phyloP scores from a whole-genome alignment of 2,113 vertebrate genomes.

The Menidia beryllina region DNA sequence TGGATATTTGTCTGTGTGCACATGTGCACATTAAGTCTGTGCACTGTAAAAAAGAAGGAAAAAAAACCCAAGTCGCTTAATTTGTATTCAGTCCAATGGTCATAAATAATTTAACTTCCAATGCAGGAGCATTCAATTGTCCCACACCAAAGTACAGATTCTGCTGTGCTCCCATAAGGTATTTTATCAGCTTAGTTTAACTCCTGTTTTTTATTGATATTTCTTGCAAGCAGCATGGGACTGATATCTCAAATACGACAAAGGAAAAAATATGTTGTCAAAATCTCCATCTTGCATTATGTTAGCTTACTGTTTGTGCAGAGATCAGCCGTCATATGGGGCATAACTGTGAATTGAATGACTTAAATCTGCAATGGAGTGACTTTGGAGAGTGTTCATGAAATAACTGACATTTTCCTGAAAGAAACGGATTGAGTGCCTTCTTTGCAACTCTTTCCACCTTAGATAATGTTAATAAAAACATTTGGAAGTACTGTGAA shows the following conservation, averaged over 20 bases:
- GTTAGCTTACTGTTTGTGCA: constrained; percentile 50
- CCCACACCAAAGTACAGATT: constrained; percentile 51
- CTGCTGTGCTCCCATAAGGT: constrained; percentile 32
- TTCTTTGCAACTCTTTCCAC: constrained; percentile 33
- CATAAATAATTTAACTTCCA: constrained; percentile 60
- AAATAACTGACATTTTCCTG: constrained; percentile 42
- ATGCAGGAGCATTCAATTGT: constrained; percentile 42
- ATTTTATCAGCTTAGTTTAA: constrained; percentile 58
- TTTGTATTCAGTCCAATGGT: constrained; percentile 54
- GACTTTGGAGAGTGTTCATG: constrained; percentile 41
- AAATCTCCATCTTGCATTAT: constrained; percentile 48
- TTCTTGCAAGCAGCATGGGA: constrained; percentile 41
- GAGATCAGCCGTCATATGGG: constrained; percentile 36
- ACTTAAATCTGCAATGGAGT: constrained; percentile 38
- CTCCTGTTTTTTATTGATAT: constrained; percentile 64
- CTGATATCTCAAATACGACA: constrained; percentile 32
- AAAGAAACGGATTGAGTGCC: constrained; percentile 21
- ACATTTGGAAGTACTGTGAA: not conserved
- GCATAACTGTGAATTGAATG: constrained; percentile 22
- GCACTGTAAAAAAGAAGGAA: constrained; percentile 19
- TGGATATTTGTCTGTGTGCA: constrained; percentile 25
- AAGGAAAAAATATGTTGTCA: constrained; percentile 45
- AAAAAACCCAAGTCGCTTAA: constrained; percentile 41
- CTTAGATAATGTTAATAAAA: not conserved
- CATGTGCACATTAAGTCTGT: constrained; percentile 3